These are phyloP conservation scores for Allophyes oxyacanthae DNA, from an alignment of 2,888 invertebrate species.

Conservation along the genomic window DNA sequence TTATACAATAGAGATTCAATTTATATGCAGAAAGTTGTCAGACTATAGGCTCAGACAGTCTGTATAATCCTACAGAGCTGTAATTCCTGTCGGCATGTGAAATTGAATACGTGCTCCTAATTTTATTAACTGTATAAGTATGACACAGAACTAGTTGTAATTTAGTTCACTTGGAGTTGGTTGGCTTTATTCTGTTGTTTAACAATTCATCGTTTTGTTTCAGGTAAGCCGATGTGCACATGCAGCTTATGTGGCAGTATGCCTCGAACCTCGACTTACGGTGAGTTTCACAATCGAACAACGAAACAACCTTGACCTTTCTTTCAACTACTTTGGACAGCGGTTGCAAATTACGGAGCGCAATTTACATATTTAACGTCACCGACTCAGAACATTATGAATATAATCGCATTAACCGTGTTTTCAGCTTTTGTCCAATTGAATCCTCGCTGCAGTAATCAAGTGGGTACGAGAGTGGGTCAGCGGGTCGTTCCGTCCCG, in stretches of 20 bases:
- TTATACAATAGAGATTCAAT: constrained; percentile 37
- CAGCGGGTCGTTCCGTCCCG: constrained; percentile 77
- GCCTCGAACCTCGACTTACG: constrained; percentile 67
- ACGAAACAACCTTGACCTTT: constrained; percentile 60
- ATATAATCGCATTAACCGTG: constrained; percentile 79
- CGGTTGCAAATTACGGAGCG: constrained; percentile 54
- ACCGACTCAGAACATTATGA: constrained; percentile 60
- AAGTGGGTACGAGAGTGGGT: constrained; percentile 80
- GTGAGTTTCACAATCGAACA: constrained; percentile 69
- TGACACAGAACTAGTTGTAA: constrained; percentile 10
- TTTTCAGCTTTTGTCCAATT: constrained; percentile 82
- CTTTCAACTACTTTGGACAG: constrained; percentile 48
- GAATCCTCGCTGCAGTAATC: constrained; percentile 80
- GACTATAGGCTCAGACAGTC: constrained; percentile 42
- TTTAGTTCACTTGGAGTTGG: constrained; percentile 15
- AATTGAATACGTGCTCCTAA: constrained; percentile 55
- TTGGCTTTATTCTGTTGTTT: constrained; percentile 29
- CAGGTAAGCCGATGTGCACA: constrained; percentile 81
- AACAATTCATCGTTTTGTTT: constrained; percentile 63
- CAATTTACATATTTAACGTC: constrained; percentile 62
- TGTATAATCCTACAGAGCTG: constrained; percentile 29
- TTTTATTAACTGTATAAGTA: constrained; percentile 38
- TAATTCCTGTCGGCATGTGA: constrained; percentile 42
- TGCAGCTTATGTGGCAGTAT: constrained; percentile 75
- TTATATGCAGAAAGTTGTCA: constrained; percentile 22